phyloP scores from a whole-genome alignment of 2,797 vertebrate species.

The Pseudocheirus occidentalis region DNA sequence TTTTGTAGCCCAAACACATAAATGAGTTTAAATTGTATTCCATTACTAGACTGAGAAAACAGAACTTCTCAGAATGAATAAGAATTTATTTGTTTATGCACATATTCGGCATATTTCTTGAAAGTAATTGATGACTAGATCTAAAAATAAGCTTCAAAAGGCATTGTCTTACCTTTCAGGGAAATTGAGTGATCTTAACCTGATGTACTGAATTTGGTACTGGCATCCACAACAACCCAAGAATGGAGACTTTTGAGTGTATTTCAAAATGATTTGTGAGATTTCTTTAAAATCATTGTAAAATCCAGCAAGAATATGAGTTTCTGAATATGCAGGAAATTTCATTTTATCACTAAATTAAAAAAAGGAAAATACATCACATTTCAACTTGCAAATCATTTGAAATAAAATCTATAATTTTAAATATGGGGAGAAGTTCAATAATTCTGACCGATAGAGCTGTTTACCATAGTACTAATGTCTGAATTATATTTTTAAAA shows the following conservation, averaged over 20 bases:
- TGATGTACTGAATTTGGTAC: constrained; percentile 78
- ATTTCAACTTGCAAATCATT: background rate
- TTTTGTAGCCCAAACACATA: background rate
- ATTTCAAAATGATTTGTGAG: constrained; percentile 81
- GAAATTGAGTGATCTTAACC: constrained; percentile 77
- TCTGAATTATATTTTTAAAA: too few relatives aligned
- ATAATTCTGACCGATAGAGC: background rate
- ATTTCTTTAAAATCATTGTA: constrained; percentile 75
- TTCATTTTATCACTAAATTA: constrained; percentile 33
- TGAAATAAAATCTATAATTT: background rate
- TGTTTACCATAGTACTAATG: background rate
- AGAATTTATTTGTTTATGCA: background rate
- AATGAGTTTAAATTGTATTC: background rate
- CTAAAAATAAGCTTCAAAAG: background rate
- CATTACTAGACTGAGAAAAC: background rate
- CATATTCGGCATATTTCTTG: background rate
- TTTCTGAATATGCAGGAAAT: constrained; percentile 79
- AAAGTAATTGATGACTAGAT: background rate
- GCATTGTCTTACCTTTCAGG: constrained; percentile 76
- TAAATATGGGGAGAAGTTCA: background rate
- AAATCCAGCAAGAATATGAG: constrained; percentile 81
- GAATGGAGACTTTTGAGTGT: constrained; percentile 65
- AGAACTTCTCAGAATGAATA: background rate
- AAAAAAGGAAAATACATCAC: background rate
- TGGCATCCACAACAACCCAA: background rate